Evolutionary conservation across 1,140 invertebrate genomes (phyloP).

Genomic region (Mizuhopecten yessoensis): DNA sequence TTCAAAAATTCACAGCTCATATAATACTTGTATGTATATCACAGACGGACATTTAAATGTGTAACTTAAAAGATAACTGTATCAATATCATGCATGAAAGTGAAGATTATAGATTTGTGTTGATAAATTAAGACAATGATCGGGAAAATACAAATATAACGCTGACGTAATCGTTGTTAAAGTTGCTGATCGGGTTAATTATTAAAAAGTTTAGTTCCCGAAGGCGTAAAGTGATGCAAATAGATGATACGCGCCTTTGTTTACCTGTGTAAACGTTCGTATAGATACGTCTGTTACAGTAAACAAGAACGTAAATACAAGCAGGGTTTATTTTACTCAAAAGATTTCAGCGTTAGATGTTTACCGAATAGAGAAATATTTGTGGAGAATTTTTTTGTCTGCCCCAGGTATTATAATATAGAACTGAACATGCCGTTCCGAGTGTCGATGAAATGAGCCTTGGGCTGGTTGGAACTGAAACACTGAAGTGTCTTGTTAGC

Average conservation of each 20-base stretch:
- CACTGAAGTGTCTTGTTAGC: not conserved
- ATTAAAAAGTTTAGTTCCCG: too few species aligned
- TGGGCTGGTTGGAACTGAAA: not conserved
- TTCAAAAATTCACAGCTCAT: too few species aligned
- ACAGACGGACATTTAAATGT: too few species aligned
- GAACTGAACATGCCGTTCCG: not conserved
- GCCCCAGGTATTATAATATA: not conserved
- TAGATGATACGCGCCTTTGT: not conserved
- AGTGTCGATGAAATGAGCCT: not conserved
- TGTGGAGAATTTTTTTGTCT: not conserved
- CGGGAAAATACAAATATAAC: not conserved
- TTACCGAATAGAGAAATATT: not conserved
- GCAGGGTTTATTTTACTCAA: conserved; percentile 39
- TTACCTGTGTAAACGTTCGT: not conserved
- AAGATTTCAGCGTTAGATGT: conserved; percentile 11
- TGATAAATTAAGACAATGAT: too few species aligned
- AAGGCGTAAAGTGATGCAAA: not conserved
- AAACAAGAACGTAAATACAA: not conserved
- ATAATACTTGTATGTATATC: too few species aligned
- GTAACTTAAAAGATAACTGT: too few species aligned
- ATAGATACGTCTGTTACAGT: not conserved
- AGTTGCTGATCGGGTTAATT: not conserved
- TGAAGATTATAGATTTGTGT: not conserved
- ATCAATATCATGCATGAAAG: too few species aligned
- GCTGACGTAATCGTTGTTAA: not conserved